phyloP scores from a whole-genome alignment of 2,888 invertebrate genomes.

The Fragum fragum region DNA sequence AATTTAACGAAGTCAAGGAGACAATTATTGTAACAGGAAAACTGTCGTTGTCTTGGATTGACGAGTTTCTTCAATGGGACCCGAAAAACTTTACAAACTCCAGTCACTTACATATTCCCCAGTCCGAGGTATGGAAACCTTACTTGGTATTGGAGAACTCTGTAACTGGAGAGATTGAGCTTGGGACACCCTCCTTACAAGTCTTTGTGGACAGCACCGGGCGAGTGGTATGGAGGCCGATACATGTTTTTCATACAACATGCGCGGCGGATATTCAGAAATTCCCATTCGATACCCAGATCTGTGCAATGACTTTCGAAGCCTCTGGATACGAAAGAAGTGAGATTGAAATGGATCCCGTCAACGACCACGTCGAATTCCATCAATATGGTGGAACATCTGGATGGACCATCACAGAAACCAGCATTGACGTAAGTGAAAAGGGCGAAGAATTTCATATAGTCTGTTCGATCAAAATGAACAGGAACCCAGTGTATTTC shows the following conservation, averaged over 20 bases:
- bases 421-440: slow-evolving; percentile 13
- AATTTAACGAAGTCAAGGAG: slow-evolving; percentile 62
- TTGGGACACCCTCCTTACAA: slow-evolving; percentile 51
- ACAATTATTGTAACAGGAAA: slow-evolving; percentile 49
- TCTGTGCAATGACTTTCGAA: slow-evolving; percentile 55
- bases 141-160: slow-evolving; percentile 58
- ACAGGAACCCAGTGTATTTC: slow-evolving; percentile 55
- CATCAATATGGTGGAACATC: slow-evolving; percentile 46
- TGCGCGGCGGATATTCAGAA: slow-evolving; percentile 55
- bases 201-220: slow-evolving; percentile 40
- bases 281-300: slow-evolving; percentile 62
- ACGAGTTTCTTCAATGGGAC: slow-evolving; percentile 61
- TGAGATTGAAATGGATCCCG: slow-evolving; percentile 41
- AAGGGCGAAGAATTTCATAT: slow-evolving; percentile 37
- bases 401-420: slow-evolving; percentile 54
- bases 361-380: slow-evolving; percentile 36
- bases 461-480: slow-evolving; percentile 47
- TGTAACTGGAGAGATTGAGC: slow-evolving; percentile 41
- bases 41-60: slow-evolving; percentile 50
- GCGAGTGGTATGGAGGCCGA: slow-evolving; percentile 44
- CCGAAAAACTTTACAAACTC: slow-evolving; percentile 39
- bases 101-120: slow-evolving; percentile 43
- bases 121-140: slow-evolving; percentile 45
- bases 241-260: slow-evolving; percentile 50
- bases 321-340: slow-evolving; percentile 36